Percentiles rank a stretch among this genome's conserved stretches.
These are phyloP conservation scores for Lytechinus variegatus DNA, from an alignment of 35 echinoderm and acorn worm genomes.

Conservation along the genomic window DNA sequence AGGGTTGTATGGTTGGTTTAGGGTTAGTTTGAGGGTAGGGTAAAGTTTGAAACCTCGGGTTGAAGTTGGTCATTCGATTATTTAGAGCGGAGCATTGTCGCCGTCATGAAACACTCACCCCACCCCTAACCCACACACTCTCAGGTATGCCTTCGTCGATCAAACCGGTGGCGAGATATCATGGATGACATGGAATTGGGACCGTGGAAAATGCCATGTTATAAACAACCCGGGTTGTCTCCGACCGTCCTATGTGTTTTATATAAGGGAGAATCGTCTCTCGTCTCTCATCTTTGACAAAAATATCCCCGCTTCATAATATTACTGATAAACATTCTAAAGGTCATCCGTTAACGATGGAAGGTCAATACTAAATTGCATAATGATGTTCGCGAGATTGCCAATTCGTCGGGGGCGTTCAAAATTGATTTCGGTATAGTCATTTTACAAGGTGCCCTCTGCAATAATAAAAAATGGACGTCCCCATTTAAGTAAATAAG, in stretches of 20 bases:
- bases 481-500: background rate
- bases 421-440: background rate
- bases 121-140: no score
- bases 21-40: no score
- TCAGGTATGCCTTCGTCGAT: no score
- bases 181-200: no score
- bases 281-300: background rate
- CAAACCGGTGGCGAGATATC: no score
- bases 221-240: no score
- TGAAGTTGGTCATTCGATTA: no score
- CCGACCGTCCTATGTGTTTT: background rate
- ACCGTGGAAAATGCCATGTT: no score
- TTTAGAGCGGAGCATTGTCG: no score
- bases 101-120: no score
- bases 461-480: background rate
- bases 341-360: background rate
- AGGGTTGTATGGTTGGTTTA: no score
- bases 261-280: background rate
- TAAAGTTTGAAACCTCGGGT: no score
- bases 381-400: background rate
- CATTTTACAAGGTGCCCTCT: background rate
- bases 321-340: background rate
- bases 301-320: background rate
- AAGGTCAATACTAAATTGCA: constrained; percentile 3
- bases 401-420: background rate